Evolutionary conservation across 2,888 invertebrate genomes (phyloP), one percentile per base, ranked within the genome.

Genomic region (Dynastes maya): DNA sequence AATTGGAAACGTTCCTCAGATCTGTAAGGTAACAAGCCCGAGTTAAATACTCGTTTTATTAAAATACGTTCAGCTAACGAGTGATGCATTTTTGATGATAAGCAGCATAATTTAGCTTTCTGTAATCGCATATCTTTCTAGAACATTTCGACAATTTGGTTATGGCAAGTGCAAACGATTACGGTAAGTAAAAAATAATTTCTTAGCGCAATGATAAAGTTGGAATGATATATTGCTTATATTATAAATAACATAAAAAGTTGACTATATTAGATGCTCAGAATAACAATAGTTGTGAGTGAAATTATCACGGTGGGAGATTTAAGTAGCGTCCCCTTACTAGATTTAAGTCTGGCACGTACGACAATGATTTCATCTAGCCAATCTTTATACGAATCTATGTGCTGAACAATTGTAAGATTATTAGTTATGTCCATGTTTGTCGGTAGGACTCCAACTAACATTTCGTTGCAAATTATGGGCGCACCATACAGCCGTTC

Each of bases 61-160:
- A 5, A 37, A 37, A 37, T 5, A 37, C 1, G 32, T 37, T 37
- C 32, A 37, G 32, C 32, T 37, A 37, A 5, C 3, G 32, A 37
- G 32, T 37, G 32, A 37, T 37, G 32, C 32, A 37, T 37, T 37
- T 37, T 37, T 37, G 32, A 37, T 37, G 32, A 37, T 37, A 37
- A 1, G 5, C 32, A 37, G 32, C 5, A 37, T 37, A 37, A 5
- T 37, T 37, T 37, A 37, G 32, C 32, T 37, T 5, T 37, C 11
- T 45, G 8, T 45, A 45, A 45, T 11, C 49, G 9, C 22, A 16
- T 49, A 27, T 58, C 58, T 22, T 64, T 78, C 49, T 64, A 64
- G 64, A 78, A 67, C 53, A 40, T 16, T 55, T 75, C 5, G 67
- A 53, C 67, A 61, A 65, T 53, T 9, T 76, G 4, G 65, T 76